Conservation (phyloP, 2,797 vertebrate genomes). For the Huso huso region DNA sequence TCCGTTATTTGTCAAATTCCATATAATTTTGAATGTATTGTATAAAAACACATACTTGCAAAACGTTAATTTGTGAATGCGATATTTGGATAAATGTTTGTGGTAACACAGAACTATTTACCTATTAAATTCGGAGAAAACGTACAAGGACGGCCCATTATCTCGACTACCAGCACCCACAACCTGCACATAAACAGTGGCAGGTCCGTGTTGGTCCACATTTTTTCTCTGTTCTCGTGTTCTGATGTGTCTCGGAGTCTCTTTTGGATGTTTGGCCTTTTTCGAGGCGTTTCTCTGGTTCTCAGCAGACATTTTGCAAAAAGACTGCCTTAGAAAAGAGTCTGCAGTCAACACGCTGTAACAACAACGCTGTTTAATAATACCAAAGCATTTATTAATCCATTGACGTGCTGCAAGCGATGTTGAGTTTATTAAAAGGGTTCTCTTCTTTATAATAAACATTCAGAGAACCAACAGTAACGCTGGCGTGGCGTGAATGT, state of each 20-base stretch:
- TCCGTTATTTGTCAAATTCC: too few relatives aligned
- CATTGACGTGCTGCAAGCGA: conserved; percentile 13
- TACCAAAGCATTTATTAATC: conserved; percentile 5
- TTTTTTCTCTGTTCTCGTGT: conserved; percentile 54
- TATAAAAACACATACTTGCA: background rate
- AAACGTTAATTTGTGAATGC: background rate
- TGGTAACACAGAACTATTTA: conserved; percentile 27
- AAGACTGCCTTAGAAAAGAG: conserved; percentile 3
- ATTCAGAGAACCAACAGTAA: background rate
- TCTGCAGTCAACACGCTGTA: conserved; percentile 13
- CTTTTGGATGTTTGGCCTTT: conserved; percentile 54
- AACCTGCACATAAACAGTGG: conserved; percentile 76
- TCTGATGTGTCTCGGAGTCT: conserved; percentile 64
- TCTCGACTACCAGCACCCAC: conserved; percentile 75
- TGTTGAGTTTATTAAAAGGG: conserved; percentile 17
- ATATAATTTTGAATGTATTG: background rate
- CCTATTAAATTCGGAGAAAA: conserved; percentile 90
- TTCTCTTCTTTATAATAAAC: conserved; percentile 41
- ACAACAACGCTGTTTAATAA: background rate
- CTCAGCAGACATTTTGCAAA: conserved; percentile 9
- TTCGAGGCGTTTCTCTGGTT: conserved; percentile 10
- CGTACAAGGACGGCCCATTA: conserved; percentile 64
- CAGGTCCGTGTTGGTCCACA: conserved; percentile 48
- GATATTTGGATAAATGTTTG: background rate
- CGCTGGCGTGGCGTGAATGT: too few relatives aligned